Conservation (phyloP, 1,140 invertebrate species). For the Argopecten irradians region DNA sequence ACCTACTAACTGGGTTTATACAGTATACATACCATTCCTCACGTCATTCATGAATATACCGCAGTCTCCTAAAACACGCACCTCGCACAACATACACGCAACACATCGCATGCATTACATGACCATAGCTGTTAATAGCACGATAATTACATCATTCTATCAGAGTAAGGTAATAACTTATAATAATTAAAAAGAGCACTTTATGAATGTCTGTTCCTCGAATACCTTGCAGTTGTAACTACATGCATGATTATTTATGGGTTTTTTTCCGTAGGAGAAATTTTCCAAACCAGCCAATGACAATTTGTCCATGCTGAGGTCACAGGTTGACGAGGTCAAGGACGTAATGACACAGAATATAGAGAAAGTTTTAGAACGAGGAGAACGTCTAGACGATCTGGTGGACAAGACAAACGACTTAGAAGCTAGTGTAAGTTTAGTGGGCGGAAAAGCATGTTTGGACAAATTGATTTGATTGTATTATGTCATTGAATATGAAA, state of each 20-base stretch:
- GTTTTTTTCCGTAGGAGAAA: conserved; percentile 62
- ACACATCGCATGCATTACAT: too few species aligned
- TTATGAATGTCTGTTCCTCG: neutral
- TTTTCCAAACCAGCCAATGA: conserved; percentile 66
- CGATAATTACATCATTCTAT: too few species aligned
- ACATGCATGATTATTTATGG: neutral
- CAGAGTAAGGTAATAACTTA: too few species aligned
- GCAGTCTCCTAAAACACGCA: too few species aligned
- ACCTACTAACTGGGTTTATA: too few species aligned
- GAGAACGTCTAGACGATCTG: conserved; percentile 76
- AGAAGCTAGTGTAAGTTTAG: conserved; percentile 72
- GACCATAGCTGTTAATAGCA: too few species aligned
- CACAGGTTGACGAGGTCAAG: conserved; percentile 77
- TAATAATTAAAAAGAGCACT: too few species aligned
- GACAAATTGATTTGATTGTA: neutral
- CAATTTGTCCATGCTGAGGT: conserved; percentile 64
- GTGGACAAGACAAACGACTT: conserved; percentile 76
- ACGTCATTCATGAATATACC: too few species aligned
- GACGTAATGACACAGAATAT: conserved; percentile 78
- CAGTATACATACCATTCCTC: too few species aligned
- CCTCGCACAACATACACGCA: too few species aligned
- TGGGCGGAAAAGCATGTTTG: neutral
- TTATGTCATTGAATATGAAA: neutral
- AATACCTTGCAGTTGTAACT: neutral
- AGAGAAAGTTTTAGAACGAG: conserved; percentile 76